phyloP scores from a whole-genome alignment of 2,113 vertebrate species.

The Megaceryle torquata region DNA sequence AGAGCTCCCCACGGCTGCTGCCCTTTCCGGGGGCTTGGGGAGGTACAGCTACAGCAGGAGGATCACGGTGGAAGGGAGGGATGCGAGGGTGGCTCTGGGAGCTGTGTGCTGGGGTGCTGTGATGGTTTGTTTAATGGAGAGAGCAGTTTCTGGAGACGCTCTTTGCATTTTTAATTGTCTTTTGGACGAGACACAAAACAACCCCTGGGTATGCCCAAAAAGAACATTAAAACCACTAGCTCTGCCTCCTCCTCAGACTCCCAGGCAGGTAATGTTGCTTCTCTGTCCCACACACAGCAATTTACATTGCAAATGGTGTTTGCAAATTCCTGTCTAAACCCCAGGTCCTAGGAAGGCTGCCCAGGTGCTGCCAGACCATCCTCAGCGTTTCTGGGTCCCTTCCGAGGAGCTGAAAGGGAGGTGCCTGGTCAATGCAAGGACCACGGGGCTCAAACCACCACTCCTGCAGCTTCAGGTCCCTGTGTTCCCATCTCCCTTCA shows the following conservation, averaged over 20 bases:
- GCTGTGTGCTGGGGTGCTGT: no score
- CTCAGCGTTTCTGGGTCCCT: not conserved
- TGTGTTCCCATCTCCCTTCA: accelerated
- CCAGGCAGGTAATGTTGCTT: not conserved
- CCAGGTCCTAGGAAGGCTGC: not conserved
- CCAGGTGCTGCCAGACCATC: not conserved
- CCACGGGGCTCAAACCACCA: not conserved
- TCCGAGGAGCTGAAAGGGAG: not conserved
- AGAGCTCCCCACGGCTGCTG: not conserved
- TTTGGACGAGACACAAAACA: not conserved
- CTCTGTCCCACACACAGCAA: not conserved
- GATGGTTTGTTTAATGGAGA: not conserved
- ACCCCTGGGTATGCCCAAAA: not conserved
- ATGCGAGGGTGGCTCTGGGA: not conserved
- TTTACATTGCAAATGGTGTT: not conserved
- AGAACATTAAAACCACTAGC: not conserved
- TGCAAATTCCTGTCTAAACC: not conserved
- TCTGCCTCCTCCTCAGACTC: not conserved
- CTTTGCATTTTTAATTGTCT: not conserved
- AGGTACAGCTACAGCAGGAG: not conserved
- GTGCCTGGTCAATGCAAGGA: not conserved
- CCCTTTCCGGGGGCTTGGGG: not conserved
- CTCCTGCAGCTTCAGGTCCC: not conserved
- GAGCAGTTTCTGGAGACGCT: not conserved
- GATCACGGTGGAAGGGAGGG: not conserved